These are phyloP conservation scores for Coboldia fuscipes DNA, from an alignment of 1,140 invertebrate species.

Conservation along the genomic window DNA sequence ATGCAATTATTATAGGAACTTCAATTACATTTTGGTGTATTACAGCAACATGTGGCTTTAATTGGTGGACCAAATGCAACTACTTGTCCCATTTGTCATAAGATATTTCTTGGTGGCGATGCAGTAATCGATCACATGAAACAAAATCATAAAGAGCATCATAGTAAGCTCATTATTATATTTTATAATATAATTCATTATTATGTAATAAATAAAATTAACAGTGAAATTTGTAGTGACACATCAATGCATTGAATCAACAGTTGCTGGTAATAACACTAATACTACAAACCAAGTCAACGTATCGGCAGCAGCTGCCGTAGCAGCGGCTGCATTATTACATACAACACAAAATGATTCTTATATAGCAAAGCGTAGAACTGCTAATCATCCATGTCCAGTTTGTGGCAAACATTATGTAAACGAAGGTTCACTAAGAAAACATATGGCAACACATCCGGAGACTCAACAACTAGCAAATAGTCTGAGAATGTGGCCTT, in stretches of 20 bases:
- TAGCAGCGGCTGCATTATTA: too few relatives aligned
- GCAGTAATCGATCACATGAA: constrained; percentile 91
- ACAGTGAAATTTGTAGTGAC: too few relatives aligned
- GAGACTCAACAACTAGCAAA: constrained; percentile 72
- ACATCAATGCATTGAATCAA: too few relatives aligned
- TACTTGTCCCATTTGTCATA: constrained; percentile 78
- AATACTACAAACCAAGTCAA: too few relatives aligned
- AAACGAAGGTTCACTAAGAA: constrained; percentile 78
- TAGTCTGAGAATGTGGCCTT: constrained; percentile 80
- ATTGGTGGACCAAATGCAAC: constrained; percentile 74
- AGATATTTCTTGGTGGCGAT: constrained; percentile 76
- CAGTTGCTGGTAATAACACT: too few relatives aligned
- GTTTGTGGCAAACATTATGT: constrained; percentile 89
- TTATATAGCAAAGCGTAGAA: constrained; percentile 76
- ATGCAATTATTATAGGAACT: constrained; percentile 35
- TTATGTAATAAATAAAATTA: too few relatives aligned
- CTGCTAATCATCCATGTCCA: constrained; percentile 81
- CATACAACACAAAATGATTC: constrained; percentile 26
- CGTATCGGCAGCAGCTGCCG: too few relatives aligned
- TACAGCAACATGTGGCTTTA: constrained; percentile 82
- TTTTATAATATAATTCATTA: too few relatives aligned
- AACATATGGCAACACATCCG: constrained; percentile 79
- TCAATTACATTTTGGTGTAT: constrained; percentile 64
- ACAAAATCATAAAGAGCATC: constrained; percentile 82
- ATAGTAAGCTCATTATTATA: too few relatives aligned